phyloP scores from a whole-genome alignment of 1,140 invertebrate genomes.

The Chelonus insularis region DNA sequence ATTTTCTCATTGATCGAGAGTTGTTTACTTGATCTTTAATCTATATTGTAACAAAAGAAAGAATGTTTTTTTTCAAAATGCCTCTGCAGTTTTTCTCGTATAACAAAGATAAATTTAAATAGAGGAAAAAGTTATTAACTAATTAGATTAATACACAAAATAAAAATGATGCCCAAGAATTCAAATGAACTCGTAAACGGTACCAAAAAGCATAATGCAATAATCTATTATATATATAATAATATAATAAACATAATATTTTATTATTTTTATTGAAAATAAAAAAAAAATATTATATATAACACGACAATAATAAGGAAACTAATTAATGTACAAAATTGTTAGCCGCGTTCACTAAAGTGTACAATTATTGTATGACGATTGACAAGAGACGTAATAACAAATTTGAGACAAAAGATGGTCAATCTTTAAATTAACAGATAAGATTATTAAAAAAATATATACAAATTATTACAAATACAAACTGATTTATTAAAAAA shows the following conservation, averaged over 20 bases:
- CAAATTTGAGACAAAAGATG: constrained; percentile 3
- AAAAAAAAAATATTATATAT: constrained; percentile 56
- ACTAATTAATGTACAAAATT: constrained; percentile 63
- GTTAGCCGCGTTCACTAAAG: constrained; percentile 52
- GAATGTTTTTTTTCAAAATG: too few relatives aligned
- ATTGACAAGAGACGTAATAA: constrained; percentile 4
- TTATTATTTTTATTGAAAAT: constrained; percentile 61
- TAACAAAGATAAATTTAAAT: too few relatives aligned
- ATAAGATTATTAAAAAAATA: neutral
- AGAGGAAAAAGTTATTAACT: too few relatives aligned
- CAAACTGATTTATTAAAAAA: too few relatives aligned
- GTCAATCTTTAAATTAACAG: constrained; percentile 14
- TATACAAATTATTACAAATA: too few relatives aligned
- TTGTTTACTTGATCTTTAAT: neutral
- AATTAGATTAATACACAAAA: too few relatives aligned
- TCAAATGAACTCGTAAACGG: constrained; percentile 45
- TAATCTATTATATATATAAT: constrained; percentile 57
- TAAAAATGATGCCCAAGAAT: constrained; percentile 9
- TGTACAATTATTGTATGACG: constrained; percentile 33
- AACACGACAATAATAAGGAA: constrained; percentile 40
- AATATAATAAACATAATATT: constrained; percentile 60
- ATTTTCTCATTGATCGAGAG: constrained; percentile 20
- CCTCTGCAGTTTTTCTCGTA: too few relatives aligned
- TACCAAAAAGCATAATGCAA: constrained; percentile 63
- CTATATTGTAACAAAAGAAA: neutral